phyloP scores from a whole-genome alignment of 2,888 invertebrate species.

The Melikaiella ostensackeni region DNA sequence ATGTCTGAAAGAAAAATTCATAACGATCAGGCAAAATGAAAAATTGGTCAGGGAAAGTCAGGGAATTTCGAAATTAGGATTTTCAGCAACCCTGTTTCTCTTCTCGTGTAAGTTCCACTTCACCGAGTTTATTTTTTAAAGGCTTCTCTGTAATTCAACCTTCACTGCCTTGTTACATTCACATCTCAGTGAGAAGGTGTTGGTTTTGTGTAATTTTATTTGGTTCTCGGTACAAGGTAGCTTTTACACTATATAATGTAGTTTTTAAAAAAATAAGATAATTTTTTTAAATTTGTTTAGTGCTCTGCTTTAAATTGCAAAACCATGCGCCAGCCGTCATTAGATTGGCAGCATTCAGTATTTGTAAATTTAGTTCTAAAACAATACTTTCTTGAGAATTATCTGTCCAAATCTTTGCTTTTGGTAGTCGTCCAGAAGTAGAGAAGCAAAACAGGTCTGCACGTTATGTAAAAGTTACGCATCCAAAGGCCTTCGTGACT shows the following conservation, averaged over 20 bases:
- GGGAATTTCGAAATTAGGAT: no score
- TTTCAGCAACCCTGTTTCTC: no score
- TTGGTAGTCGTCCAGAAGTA: constrained; percentile 44
- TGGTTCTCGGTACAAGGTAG: background rate
- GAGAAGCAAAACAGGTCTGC: background rate
- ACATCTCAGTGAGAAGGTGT: no score
- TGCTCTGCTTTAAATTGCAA: background rate
- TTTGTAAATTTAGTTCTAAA: constrained; percentile 16
- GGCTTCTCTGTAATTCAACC: background rate
- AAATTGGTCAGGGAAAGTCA: no score
- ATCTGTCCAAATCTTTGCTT: constrained; percentile 41
- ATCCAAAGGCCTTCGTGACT: background rate
- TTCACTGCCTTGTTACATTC: background rate
- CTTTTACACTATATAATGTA: background rate
- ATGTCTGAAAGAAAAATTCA: no score
- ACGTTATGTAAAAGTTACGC: constrained; percentile 3
- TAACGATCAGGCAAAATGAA: no score
- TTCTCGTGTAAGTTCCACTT: background rate
- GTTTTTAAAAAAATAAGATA: background rate
- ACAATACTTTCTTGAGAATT: background rate
- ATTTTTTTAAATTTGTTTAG: background rate
- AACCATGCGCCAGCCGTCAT: background rate
- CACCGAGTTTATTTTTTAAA: background rate
- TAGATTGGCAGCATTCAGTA: background rate
- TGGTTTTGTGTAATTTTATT: background rate